Base-by-base conservation (phyloP, 2,888 invertebrate genomes). In the Epinotia ramella region DNA sequence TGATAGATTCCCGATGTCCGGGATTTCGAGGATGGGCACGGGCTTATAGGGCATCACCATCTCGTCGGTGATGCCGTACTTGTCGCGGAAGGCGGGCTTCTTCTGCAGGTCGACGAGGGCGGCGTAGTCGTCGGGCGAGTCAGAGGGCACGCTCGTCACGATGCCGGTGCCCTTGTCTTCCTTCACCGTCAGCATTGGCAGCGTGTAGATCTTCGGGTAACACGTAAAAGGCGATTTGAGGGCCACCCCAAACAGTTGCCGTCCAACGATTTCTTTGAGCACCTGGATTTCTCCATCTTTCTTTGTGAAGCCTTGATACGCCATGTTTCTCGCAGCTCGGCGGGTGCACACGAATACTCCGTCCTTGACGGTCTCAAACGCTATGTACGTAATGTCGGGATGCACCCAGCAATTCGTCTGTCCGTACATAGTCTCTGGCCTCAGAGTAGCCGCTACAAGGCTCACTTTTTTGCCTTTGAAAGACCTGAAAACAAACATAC, bases 391-490 rank as follows among this genome's bases (percentile, higher is more conserved):
- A 87, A 99, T 97, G 86, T 99, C 99, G 0, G 99, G 99, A 85
- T 97, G 97, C 4, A 99, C 90, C 99, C 99, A 99, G 89, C 99
- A 99, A 88, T 99, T 99, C 0, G 99, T 99, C 94, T 99, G 99
- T 0, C 99, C 99, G 87, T 99, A 99, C 99, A 99, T 99, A 0
- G 99, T 99, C 94, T 99, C 99, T 1, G 99, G 99, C 77, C 99
- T 95, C n/a, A 99, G 94, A 6, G 99, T 99, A 11, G 99, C 99
- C 20, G 99, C 99, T 13, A 99, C 99, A 77, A 99, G 95, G 88
- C 94, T 98, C n/a, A 98, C 95, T 77, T 95, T 88, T 86, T 95
- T 95, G 66, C 92, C 92, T 79, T 92, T 84, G 79, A 95, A 89
- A 64, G 88, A 78, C 77, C 96, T 96, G 81, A 77, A 91, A 91